Percentiles rank a stretch among this genome's conserved stretches.
Evolutionary conservation across 2,888 invertebrate genomes (phyloP).

Genomic region (Metacarcinus magister): DNA sequence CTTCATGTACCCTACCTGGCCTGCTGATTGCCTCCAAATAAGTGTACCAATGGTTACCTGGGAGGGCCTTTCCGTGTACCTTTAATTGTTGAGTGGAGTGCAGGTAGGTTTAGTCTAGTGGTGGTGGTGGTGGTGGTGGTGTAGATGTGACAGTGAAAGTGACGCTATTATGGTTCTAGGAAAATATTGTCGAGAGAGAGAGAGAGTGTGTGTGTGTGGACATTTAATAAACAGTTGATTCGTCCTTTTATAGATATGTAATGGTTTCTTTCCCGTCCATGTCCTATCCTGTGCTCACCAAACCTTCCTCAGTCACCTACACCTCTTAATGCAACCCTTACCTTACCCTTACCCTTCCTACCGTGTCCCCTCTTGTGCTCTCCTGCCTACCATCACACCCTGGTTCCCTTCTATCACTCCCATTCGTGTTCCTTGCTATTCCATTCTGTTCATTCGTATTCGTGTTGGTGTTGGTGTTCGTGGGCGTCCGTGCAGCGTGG

Average conservation of each 20-base stretch:
- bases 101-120: too few relatives aligned
- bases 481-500: too few relatives aligned
- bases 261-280: not conserved
- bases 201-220: conserved; percentile 27
- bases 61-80: too few relatives aligned
- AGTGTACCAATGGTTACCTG: too few relatives aligned
- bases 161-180: not conserved
- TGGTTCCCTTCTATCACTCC: not conserved
- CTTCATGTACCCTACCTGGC: too few relatives aligned
- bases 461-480: not conserved
- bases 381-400: not conserved
- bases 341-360: not conserved
- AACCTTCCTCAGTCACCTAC: not conserved
- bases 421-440: not conserved
- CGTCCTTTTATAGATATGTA: not conserved
- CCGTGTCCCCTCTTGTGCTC: not conserved
- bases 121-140: not conserved
- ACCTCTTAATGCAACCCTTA: not conserved
- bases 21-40: too few relatives aligned
- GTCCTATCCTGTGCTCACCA: not conserved
- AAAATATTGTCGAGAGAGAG: not conserved
- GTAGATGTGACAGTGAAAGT: not conserved
- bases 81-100: too few relatives aligned
- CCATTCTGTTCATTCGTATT: not conserved
- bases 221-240: not conserved